These are phyloP conservation scores for Caenorhabditis drosophilae DNA, from an alignment of 2,888 invertebrate genomes.

Conservation along the genomic window DNA sequence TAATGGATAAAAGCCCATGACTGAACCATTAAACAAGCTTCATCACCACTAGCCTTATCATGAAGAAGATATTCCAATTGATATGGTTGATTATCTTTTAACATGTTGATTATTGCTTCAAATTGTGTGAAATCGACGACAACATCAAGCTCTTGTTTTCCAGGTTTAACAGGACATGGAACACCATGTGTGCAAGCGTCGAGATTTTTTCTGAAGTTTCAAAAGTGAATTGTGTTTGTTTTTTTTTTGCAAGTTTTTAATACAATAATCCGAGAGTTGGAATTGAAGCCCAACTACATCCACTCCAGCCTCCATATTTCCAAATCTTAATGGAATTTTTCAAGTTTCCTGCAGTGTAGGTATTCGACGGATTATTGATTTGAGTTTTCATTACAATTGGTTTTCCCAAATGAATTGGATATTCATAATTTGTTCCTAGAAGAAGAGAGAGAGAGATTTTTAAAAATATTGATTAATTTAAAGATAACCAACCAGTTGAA, in stretches of 20 bases:
- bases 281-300: constrained; percentile 51
- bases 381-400: constrained; percentile 52
- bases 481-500: too few species aligned
- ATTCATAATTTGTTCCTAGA: constrained; percentile 50
- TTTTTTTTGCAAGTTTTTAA: constrained; percentile 1
- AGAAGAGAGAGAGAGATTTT: too few species aligned
- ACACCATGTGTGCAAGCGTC: constrained; percentile 41
- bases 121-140: constrained; percentile 41
- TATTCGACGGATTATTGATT: constrained; percentile 41
- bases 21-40: constrained; percentile 44
- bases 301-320: constrained; percentile 51
- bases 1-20: constrained; percentile 49
- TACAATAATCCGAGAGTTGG: constrained; percentile 55
- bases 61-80: constrained; percentile 41
- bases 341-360: constrained; percentile 42
- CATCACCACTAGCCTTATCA: constrained; percentile 31
- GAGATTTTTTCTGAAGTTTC: constrained; percentile 29
- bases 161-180: constrained; percentile 41
- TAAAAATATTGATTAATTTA: too few species aligned
- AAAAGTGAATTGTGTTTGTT: too few species aligned
- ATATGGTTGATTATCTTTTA: constrained; percentile 46
- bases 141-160: constrained; percentile 28
- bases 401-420: constrained; percentile 53
- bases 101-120: constrained; percentile 32
- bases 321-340: constrained; percentile 52